Evolutionary conservation across 2,888 invertebrate species (phyloP).

Genomic region (Heteromyza rotundicornis): DNA sequence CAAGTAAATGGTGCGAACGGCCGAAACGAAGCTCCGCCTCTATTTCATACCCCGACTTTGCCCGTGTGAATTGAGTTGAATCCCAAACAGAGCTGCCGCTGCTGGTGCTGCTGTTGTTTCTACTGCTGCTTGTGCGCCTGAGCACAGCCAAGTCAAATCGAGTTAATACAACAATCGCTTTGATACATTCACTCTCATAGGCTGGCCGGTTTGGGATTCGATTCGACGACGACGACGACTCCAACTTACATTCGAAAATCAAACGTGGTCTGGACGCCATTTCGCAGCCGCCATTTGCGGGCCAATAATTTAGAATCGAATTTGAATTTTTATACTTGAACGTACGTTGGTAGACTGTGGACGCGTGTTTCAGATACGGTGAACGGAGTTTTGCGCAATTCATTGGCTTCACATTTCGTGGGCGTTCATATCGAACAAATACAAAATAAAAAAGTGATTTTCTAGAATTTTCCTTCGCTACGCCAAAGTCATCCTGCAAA

Average conservation of each 20-base stretch:
- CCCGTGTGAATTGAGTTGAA: too few species aligned
- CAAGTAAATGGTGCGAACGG: conserved; percentile 17
- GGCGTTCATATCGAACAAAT: too few species aligned
- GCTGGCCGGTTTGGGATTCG: conserved; percentile 4
- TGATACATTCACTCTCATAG: conserved; percentile 36
- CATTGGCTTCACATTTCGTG: not conserved
- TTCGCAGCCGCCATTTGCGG: conserved; percentile 35
- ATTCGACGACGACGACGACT: too few species aligned
- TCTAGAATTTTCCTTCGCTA: too few species aligned
- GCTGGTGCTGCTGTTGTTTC: not conserved
- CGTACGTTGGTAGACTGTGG: conserved; percentile 36
- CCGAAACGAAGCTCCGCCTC: conserved; percentile 44
- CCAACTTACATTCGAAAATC: conserved; percentile 37
- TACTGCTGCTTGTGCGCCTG: conserved; percentile 34
- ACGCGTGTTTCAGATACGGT: conserved; percentile 37
- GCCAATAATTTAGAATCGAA: conserved; percentile 51
- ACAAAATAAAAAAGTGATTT: too few species aligned
- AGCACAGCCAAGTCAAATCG: too few species aligned
- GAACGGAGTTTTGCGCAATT: conserved; percentile 12
- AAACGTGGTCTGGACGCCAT: conserved; percentile 30
- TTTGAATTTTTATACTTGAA: conserved; percentile 55
- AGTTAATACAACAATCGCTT: conserved; percentile 12
- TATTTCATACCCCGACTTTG: conserved; percentile 27
- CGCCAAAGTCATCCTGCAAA: too few species aligned
- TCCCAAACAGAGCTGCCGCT: not conserved